Conservation (phyloP, 2,888 invertebrate genomes). For the Watsonalla cultraria region DNA sequence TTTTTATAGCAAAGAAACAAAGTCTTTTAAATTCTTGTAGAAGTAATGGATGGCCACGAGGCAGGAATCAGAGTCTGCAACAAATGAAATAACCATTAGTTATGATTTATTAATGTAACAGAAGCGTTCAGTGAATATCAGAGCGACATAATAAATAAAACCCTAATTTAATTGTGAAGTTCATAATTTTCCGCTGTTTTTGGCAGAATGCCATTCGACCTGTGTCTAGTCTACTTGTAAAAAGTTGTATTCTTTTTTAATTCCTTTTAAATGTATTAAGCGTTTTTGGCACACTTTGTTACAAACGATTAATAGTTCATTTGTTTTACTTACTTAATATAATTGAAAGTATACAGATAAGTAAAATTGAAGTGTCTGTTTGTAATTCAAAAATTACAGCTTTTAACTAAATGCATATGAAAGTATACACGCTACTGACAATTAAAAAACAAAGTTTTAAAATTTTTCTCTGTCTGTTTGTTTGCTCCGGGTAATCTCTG, state of each 20-base stretch:
- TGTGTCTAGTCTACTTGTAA: not conserved
- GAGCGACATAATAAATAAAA: constrained; percentile 11
- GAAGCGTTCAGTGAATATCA: constrained; percentile 3
- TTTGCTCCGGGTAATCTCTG: too few species aligned
- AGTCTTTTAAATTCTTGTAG: constrained; percentile 5
- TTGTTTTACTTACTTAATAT: too few species aligned
- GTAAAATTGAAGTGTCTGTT: too few species aligned
- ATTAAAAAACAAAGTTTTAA: too few species aligned
- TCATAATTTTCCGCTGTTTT: constrained; percentile 8
- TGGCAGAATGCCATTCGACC: constrained; percentile 18
- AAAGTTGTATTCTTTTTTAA: not conserved
- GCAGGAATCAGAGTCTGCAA: constrained; percentile 46
- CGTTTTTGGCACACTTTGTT: not conserved
- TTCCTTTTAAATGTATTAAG: not conserved
- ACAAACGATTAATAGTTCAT: too few species aligned
- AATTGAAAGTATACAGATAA: too few species aligned
- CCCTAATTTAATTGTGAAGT: constrained; percentile 16
- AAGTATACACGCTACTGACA: too few species aligned
- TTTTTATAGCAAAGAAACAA: constrained; percentile 3
- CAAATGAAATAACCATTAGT: constrained; percentile 20
- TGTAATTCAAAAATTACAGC: too few species aligned
- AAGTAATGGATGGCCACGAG: constrained; percentile 33
- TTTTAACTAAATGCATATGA: too few species aligned
- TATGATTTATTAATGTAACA: constrained; percentile 1
- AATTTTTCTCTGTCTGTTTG: too few species aligned